Conservation (phyloP, 2,888 invertebrate genomes). For the Coenonympha arcania region DNA sequence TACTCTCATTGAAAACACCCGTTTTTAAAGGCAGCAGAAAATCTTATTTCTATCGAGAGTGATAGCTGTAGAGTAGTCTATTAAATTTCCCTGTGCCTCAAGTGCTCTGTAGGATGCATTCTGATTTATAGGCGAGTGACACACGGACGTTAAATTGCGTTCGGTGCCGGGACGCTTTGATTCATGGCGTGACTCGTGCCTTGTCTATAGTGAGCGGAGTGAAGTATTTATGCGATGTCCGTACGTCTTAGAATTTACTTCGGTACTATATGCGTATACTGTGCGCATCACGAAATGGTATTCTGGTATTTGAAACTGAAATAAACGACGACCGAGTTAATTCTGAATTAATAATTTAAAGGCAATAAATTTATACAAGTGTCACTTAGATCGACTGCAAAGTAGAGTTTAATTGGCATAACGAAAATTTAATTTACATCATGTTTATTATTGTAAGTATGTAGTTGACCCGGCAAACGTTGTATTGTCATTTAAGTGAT, state of each 20-base stretch:
- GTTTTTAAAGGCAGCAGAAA: not conserved
- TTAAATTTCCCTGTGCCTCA: constrained; percentile 13
- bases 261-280: not conserved
- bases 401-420: not conserved
- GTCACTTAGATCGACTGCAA: not conserved
- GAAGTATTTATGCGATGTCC: constrained; percentile 18
- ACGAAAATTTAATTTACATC: no score
- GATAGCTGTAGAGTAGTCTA: constrained; percentile 18
- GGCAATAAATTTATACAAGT: not conserved
- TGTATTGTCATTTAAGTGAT: no score
- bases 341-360: not conserved
- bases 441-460: no score
- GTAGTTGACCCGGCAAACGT: no score
- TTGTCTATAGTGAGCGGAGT: constrained; percentile 12
- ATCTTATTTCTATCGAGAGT: not conserved
- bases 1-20: no score
- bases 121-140: constrained; percentile 29
- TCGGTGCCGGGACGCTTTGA: constrained; percentile 27
- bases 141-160: constrained; percentile 32
- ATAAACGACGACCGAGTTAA: no score
- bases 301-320: no score
- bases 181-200: constrained; percentile 19
- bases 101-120: constrained; percentile 21
- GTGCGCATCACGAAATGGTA: no score
- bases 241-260: not conserved